Evolutionary conservation across 2,113 vertebrate genomes (phyloP).

Genomic region (Rhinichthys klamathensis): DNA sequence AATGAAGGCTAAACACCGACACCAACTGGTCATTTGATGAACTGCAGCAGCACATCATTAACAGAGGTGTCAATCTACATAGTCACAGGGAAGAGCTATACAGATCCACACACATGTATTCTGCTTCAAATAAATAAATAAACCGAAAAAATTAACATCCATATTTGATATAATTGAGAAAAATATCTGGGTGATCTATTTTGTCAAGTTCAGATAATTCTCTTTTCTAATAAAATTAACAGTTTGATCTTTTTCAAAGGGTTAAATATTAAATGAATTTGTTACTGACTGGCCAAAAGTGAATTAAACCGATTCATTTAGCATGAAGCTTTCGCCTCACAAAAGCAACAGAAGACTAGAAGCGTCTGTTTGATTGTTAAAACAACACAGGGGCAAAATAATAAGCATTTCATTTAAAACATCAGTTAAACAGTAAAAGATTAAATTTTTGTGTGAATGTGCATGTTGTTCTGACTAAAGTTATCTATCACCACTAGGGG

Average conservation of each 20-base stretch:
- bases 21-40: conserved; percentile 76
- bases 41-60: conserved; percentile 70
- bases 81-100: background rate
- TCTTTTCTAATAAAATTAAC: background rate
- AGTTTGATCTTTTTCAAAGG: background rate
- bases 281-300: background rate
- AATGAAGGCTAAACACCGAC: conserved; percentile 66
- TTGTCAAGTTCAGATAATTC: background rate
- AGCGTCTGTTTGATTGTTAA: background rate
- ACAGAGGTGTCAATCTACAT: conserved; percentile 29
- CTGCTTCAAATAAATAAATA: background rate
- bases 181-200: background rate
- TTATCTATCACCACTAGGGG: conserved; percentile 66
- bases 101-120: background rate
- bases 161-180: background rate
- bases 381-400: background rate
- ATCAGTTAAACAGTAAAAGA: background rate
- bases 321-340: background rate
- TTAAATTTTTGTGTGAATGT: background rate
- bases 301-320: background rate
- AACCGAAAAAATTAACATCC: background rate
- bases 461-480: conserved; percentile 13
- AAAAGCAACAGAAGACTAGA: background rate
- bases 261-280: background rate
- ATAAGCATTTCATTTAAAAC: background rate